Evolutionary conservation across 2,888 invertebrate genomes (phyloP), one percentile per base, ranked within the genome.

Genomic region (Ptychoptera albimana): DNA sequence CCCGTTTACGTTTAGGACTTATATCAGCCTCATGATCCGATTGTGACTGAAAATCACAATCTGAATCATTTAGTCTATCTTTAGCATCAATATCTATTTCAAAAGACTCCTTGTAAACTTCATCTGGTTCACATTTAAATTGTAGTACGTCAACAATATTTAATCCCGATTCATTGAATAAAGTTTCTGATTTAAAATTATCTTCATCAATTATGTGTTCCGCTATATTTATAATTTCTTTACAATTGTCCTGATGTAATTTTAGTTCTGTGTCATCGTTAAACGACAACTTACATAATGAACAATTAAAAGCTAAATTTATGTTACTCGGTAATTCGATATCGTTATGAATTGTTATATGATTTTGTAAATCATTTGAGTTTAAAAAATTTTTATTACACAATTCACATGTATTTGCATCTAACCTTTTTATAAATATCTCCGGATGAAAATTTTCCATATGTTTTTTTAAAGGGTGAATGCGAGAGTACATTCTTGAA

Each of bases 401-500:
- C 16, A 57, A 53, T 41, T 55, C 53, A 49, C 67, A 67, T 37
- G 29, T 15, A 42, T 44, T 31, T 15, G n/a, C 13, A 4, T 36
- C 4, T 12, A 12, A 15, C n/a, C 13, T 7, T 37, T 10, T n/a
- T 37, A 13, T 14, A n/a, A 11, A 31, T 11, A 50, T 41, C 32
- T 54, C 54, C 13, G 57, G 52, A 47, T 60, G 60, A 32, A 43
- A 42, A 30, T 50, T 49, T 0, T 50, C 45, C 15, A 59, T 51
- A 49, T 73, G 72, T 2, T 66, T 58, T 46, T 66, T 67, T 30
- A 72, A 51, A 49, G 68, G 66, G 11, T 63, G 64, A 2, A 63
- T 51, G 8, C 67, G 58, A 6, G 57, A 55, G 50, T 71, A 73
- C 11, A 56, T 56, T 52, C 68, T 66, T 11, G 57, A 54, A 52